phyloP scores from a whole-genome alignment of 2,113 vertebrate species.

The Australoheros scitulus region DNA sequence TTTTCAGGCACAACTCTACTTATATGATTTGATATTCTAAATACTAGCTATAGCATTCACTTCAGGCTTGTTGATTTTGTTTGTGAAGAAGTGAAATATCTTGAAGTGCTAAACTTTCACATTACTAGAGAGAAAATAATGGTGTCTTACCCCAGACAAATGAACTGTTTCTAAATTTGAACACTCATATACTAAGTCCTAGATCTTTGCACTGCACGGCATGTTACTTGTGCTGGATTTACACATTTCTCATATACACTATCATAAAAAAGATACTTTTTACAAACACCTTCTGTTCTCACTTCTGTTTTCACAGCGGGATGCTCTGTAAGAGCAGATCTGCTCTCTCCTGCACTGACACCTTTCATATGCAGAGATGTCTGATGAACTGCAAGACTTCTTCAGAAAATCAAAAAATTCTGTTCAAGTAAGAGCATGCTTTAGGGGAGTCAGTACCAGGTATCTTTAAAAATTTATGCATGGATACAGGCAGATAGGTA shows the following conservation, averaged over 20 bases:
- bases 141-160: background rate
- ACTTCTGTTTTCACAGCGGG: slow-evolving; percentile 27
- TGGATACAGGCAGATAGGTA: slow-evolving; percentile 1
- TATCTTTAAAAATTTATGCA: slow-evolving; percentile 22
- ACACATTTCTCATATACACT: slow-evolving; percentile 1
- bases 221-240: background rate
- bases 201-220: background rate
- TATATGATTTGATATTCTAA: background rate
- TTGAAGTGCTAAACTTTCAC: background rate
- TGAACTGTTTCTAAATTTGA: background rate
- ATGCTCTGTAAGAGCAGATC: background rate
- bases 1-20: background rate
- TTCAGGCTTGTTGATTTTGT: background rate
- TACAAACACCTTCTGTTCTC: slow-evolving; percentile 36
- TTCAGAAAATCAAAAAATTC: slow-evolving; percentile 30
- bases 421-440: slow-evolving; percentile 27
- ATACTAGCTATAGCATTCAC: background rate
- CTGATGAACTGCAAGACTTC: slow-evolving; percentile 37
- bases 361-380: background rate
- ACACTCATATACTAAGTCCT: background rate
- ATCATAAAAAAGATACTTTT: background rate
- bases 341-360: slow-evolving; percentile 11
- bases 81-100: background rate
- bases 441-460: slow-evolving; percentile 13
- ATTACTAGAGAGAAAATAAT: background rate